Conservation (phyloP, 2,888 invertebrate species). For the Dryadula phaetusa region DNA sequence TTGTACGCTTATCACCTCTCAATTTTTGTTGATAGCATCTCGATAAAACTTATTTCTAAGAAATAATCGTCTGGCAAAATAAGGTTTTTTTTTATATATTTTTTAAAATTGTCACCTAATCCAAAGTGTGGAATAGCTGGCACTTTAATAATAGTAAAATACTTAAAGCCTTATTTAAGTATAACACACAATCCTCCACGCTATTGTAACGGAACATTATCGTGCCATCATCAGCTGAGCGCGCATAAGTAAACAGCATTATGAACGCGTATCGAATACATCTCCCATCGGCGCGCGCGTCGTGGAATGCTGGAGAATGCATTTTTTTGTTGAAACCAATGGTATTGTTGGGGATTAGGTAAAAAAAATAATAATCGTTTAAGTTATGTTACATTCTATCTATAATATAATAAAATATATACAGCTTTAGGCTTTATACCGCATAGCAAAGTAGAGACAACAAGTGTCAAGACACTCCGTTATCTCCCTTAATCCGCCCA, state of each 20-base stretch:
- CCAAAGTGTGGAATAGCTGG: no score
- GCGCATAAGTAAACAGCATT: constrained; percentile 39
- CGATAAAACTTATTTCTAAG: no score
- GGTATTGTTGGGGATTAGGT: background rate
- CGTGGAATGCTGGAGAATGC: constrained; percentile 6
- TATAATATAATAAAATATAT: background rate
- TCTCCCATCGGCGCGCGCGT: background rate
- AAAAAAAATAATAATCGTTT: background rate
- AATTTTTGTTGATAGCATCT: no score
- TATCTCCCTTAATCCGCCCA: no score
- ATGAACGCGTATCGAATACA: constrained; percentile 33
- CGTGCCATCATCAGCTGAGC: constrained; percentile 40
- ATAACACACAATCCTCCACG: background rate
- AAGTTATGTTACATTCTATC: background rate
- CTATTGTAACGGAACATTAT: constrained; percentile 31
- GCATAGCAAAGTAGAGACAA: no score
- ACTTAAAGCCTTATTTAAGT: background rate
- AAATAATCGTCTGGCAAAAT: no score
- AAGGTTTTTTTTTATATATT: no score
- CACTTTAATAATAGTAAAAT: no score
- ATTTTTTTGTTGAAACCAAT: constrained; percentile 5
- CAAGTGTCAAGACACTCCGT: no score
- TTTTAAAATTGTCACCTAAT: no score
- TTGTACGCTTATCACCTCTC: no score
- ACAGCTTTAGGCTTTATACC: no score